Conservation (phyloP, 2,888 invertebrate species). For the Formica aserva region DNA sequence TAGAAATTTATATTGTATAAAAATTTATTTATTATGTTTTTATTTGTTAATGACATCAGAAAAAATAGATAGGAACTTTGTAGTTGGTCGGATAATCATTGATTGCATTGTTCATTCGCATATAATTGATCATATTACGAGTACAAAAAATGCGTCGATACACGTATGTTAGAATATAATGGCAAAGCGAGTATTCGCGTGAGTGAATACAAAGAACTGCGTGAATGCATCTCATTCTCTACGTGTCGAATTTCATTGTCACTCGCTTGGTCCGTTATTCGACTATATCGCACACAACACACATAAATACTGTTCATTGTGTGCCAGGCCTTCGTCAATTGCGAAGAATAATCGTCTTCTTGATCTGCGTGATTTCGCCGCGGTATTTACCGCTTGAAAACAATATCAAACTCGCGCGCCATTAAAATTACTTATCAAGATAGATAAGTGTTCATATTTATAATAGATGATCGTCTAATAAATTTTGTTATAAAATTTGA, state of each 20-base stretch:
- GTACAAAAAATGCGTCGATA: neutral
- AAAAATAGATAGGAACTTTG: neutral
- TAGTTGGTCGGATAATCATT: neutral
- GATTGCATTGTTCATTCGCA: neutral
- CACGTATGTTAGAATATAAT: neutral
- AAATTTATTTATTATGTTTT: neutral
- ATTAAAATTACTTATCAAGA: neutral
- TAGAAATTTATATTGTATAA: neutral
- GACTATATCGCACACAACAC: slow-evolving; percentile 11
- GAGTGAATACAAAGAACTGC: slow-evolving; percentile 42
- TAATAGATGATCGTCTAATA: neutral
- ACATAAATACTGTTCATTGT: slow-evolving; percentile 36
- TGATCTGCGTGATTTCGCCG: neutral
- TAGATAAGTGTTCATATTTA: neutral
- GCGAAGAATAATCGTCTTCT: slow-evolving; percentile 22
- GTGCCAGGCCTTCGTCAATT: slow-evolving; percentile 20
- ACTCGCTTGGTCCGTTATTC: slow-evolving; percentile 27
- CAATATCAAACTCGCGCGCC: neutral
- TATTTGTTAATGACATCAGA: neutral
- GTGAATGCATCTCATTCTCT: slow-evolving; percentile 38
- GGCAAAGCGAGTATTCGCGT: neutral
- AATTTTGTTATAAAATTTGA: neutral
- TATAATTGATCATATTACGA: neutral
- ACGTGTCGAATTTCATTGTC: slow-evolving; percentile 57
- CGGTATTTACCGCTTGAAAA: neutral